Evolutionary conservation across 2,888 invertebrate genomes (phyloP), one percentile per base, ranked within the genome.

Genomic region (Caenorhabditis drosophilae): DNA sequence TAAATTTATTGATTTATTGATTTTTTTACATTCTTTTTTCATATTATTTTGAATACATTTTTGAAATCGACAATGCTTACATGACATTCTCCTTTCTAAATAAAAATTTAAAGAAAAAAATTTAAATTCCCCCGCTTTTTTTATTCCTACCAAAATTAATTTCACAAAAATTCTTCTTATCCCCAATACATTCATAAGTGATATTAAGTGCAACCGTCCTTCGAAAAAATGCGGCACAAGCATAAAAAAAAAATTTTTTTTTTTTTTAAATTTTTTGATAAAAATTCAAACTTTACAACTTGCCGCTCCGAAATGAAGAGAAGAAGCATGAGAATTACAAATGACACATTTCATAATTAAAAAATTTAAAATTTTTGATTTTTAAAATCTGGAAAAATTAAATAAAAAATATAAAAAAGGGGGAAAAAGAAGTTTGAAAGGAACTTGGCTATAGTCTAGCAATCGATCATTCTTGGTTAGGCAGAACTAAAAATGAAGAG

Each of bases 241-340:
- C 66, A 53, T 63, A 40, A n/a, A 63, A 49, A 31, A 38, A 9
- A 35, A 15, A 15, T 4, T 22, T 34, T 47, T 25, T 9, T 41
- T 51, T 9, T 18, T 40, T 16, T 26, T 4, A 23, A 23, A 31
- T n/a, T n/a, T n/a, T n/a, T n/a, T n/a, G n/a, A n/a, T n/a, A n/a
- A n/a, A n/a, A n/a, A n/a, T n/a, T n/a, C n/a, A 26, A 48, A 63
- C 63, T 50, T 64, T 64, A 34, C 64, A 64, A 52, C 57, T 57
- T 1, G 59, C 54, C 2, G 64, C 59, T 26, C 64, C 64, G n/a
- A 64, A 64, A 35, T 64, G 64, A 4, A 64, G 40, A 1, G 64
- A 64, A 4, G 56, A 34, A 0, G 64, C 64, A 1, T 4, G 22
- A 12, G 64, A 64, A 4, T 64, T 52, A 20, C 64, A 64, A 27